Conservation (phyloP, 2,888 invertebrate species). For the Microchrysa polita region DNA sequence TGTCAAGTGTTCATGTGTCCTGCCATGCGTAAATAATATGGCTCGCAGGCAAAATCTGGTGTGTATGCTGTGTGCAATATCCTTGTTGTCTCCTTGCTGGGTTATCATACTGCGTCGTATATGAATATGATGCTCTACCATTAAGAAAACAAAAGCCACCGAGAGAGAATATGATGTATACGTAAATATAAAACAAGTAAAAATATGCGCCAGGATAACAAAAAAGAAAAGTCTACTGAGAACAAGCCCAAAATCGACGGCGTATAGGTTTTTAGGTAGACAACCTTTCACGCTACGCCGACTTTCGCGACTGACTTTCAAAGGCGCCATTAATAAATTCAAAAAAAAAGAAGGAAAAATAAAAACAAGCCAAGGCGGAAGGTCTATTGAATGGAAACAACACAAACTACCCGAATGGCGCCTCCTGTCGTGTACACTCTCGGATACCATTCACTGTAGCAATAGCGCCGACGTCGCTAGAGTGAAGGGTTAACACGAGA, state of each 20-base stretch:
- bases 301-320: constrained; percentile 31
- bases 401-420: constrained; percentile 19
- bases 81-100: constrained; percentile 31
- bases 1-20: constrained; percentile 44
- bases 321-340: constrained; percentile 44
- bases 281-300: constrained; percentile 39
- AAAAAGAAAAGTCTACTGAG: constrained; percentile 12
- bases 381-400: constrained; percentile 33
- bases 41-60: constrained; percentile 18
- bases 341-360: constrained; percentile 1
- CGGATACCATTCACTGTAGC: no score
- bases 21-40: constrained; percentile 42
- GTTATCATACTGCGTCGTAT: constrained; percentile 7
- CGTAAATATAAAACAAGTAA: no score
- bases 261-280: constrained; percentile 23
- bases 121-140: constrained; percentile 15
- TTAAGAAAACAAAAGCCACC: constrained; percentile 15
- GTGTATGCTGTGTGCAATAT: constrained; percentile 30
- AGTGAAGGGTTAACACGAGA: neutral
- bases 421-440: constrained; percentile 18
- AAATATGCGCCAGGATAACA: neutral
- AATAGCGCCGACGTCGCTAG: neutral
- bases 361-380: constrained; percentile 19
- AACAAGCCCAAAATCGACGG: constrained; percentile 25
- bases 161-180: no score